Base-by-base conservation (phyloP, 2,113 vertebrate species). In the Ahaetulla prasina region DNA sequence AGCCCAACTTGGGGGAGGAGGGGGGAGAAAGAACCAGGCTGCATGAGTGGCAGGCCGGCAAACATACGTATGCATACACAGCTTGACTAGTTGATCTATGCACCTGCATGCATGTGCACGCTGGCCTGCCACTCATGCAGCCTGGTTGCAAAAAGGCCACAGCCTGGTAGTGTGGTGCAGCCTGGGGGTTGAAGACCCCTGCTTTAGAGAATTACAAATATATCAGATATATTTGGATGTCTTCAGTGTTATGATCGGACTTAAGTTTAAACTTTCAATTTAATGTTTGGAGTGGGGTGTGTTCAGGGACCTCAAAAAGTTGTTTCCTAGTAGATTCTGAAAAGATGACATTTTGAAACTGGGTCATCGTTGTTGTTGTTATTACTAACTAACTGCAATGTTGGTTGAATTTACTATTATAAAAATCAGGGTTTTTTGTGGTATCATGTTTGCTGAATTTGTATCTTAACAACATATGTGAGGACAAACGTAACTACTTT, bases 121-220 rank as follows among this genome's bases (percentile, higher is more conserved):
- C 27, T 11, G 0, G 60, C 27, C 4, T 1, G 12, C 30, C 4
- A n/a, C 60, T 57, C 23, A 27, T 52, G 50, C 50, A 52, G 12
- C 50, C 12, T 52, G 11, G 10, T 8, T 55, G 22, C 7, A 55
- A 55, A 55, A 8, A 23, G 6, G 8, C 54, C 60, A 68, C 30
- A n/a, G 30, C 12, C 60, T 4, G 1, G 30, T 63, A 68, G 12
- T 68, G 4, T 4, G 30, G 5, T 0, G 30, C 14, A 14, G 30
- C 10, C 27, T 0, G 3, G 63, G 11, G 30, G 2, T 35, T 68
- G 63, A 30, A 12, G 63, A 68, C 5, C 14, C 5, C 30, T 35
- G n/a, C 87, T 93, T 94, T 93, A 89, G 89, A 88, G 87, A 92
- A 94, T n/a, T 92, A 8, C 8, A 89, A 94, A 49, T 91, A 93